Evolutionary conservation across 2,797 vertebrate genomes (phyloP).

Genomic region (Hydrocynus forskahlii): DNA sequence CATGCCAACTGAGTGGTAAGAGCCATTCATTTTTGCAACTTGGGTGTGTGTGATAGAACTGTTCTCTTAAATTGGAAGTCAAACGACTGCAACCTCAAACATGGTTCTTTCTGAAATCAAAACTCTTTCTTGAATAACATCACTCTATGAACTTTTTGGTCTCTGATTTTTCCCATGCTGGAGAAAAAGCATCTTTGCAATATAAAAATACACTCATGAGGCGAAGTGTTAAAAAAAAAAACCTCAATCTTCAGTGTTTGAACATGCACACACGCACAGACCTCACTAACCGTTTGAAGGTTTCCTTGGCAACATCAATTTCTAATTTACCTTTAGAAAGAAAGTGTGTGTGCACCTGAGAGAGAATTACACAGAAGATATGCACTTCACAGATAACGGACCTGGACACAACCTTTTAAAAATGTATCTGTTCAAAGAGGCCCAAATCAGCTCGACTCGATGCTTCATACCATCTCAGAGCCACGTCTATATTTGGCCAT

Average conservation of each 20-base stretch:
- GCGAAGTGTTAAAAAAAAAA: slow-evolving; percentile 30
- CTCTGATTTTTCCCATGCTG: slow-evolving; percentile 2
- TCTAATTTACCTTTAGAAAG: slow-evolving; percentile 40
- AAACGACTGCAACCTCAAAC: too few species aligned
- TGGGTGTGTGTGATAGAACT: too few species aligned
- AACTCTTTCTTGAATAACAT: too few species aligned
- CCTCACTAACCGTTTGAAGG: slow-evolving; percentile 34
- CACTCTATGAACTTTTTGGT: too few species aligned
- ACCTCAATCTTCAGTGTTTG: slow-evolving; percentile 27
- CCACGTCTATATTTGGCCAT: background rate
- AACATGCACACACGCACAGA: slow-evolving; percentile 37
- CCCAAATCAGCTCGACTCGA: background rate
- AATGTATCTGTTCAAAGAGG: background rate
- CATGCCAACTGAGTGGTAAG: too few species aligned
- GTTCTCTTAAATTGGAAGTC: too few species aligned
- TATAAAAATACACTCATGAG: slow-evolving; percentile 38
- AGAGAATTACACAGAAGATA: slow-evolving; percentile 47
- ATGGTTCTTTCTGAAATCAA: too few species aligned
- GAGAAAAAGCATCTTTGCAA: slow-evolving; percentile 26
- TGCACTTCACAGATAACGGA: background rate
- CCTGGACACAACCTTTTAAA: slow-evolving; percentile 18
- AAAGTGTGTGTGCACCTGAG: slow-evolving; percentile 10
- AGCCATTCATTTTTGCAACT: too few species aligned
- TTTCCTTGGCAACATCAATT: slow-evolving; percentile 55
- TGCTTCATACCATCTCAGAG: background rate